Percentiles rank a stretch among this genome's conserved stretches.
These are phyloP conservation scores for Lepidurus arcticus DNA, from an alignment of 1,140 invertebrate genomes.

Conservation along the genomic window DNA sequence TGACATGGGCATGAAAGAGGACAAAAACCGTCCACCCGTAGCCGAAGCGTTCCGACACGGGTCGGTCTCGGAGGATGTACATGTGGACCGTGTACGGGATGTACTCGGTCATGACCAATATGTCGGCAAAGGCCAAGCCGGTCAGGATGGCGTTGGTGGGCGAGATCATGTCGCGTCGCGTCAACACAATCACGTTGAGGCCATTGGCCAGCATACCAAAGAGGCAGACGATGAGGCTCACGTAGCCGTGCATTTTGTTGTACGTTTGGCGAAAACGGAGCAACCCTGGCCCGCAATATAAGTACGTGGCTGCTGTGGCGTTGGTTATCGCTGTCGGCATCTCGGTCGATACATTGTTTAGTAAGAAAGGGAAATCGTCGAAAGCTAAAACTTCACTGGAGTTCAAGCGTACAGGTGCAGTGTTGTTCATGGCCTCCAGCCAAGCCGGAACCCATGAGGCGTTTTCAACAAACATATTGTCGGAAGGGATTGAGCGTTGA, in stretches of 20 bases:
- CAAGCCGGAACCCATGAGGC: too few species aligned
- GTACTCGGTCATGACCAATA: conserved; percentile 81
- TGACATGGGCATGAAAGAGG: conserved; percentile 46
- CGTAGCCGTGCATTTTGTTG: conserved; percentile 56
- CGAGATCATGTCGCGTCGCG: conserved; percentile 71
- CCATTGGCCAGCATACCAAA: conserved; percentile 85
- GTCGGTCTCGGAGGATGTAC: conserved; percentile 51
- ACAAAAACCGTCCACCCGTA: conserved; percentile 44
- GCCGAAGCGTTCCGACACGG: conserved; percentile 38
- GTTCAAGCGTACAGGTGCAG: neutral
- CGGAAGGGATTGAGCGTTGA: too few species aligned
- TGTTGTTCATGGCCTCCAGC: neutral
- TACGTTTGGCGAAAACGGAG: conserved; percentile 27
- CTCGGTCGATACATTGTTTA: conserved; percentile 1
- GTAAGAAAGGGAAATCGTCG: neutral
- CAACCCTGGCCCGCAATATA: conserved; percentile 33
- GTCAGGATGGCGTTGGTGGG: conserved; percentile 79
- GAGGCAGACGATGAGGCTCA: conserved; percentile 67
- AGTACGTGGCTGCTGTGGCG: neutral
- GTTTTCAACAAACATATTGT: too few species aligned
- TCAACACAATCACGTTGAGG: conserved; percentile 81
- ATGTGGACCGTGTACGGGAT: conserved; percentile 72
- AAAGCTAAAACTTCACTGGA: neutral
- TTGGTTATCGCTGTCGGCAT: neutral
- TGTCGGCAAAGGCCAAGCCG: conserved; percentile 71